These are phyloP conservation scores for Aleiodes alternator DNA, from an alignment of 2,888 invertebrate species.

Conservation along the genomic window DNA sequence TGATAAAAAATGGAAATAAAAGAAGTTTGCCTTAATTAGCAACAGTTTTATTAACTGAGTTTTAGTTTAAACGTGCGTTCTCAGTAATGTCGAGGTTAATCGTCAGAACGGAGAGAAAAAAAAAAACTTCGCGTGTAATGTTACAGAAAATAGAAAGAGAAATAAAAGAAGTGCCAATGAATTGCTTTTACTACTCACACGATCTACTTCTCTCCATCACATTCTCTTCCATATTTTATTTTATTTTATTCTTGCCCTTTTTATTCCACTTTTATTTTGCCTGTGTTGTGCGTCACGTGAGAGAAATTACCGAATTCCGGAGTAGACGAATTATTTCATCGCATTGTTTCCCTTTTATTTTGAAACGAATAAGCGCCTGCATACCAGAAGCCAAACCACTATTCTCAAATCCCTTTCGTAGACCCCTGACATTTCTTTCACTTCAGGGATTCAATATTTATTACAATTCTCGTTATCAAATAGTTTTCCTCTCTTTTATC, in stretches of 20 bases:
- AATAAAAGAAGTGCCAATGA: background rate
- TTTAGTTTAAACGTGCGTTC: too few species aligned
- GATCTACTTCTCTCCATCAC: conserved; percentile 30
- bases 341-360: conserved; percentile 42
- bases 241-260: background rate
- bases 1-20: background rate
- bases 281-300: background rate
- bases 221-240: conserved; percentile 5
- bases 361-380: conserved; percentile 23
- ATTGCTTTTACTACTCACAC: background rate
- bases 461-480: conserved; percentile 22
- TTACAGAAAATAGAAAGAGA: background rate
- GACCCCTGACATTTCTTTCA: conserved; percentile 33
- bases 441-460: conserved; percentile 25
- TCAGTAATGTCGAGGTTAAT: too few species aligned
- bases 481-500: background rate
- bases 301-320: conserved; percentile 51
- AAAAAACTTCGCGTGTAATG: background rate
- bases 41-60: conserved; percentile 33
- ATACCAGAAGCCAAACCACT: conserved; percentile 37
- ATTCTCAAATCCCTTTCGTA: conserved; percentile 15
- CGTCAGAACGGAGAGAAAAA: background rate
- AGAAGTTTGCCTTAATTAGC: conserved; percentile 57
- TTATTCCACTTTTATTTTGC: background rate
- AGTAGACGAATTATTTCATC: conserved; percentile 49